These are phyloP conservation scores for Acridotheres tristis DNA, from an alignment of 2,797 vertebrate genomes.

Conservation along the genomic window DNA sequence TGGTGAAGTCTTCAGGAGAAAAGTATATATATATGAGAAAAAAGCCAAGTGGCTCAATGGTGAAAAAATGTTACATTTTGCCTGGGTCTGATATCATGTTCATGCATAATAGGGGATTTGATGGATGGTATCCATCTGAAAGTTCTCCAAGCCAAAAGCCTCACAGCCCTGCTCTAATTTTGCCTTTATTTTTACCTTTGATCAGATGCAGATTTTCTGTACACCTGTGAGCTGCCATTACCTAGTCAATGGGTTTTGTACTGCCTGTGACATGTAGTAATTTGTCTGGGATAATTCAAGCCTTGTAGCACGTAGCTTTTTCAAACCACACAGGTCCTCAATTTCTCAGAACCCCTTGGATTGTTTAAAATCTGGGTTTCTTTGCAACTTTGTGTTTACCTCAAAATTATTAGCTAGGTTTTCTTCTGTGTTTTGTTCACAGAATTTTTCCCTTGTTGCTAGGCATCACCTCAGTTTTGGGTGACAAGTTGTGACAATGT, in stretches of 20 bases:
- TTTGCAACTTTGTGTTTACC: neutral
- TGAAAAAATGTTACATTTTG: conserved; percentile 44
- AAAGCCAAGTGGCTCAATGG: neutral
- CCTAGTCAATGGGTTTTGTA: neutral
- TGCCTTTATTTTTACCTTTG: conserved; percentile 41
- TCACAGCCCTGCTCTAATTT: conserved; percentile 40
- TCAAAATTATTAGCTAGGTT: neutral
- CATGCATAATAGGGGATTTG: neutral
- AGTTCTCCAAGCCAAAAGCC: neutral
- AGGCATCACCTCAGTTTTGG: neutral
- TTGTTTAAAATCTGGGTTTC: neutral
- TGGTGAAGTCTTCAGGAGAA: neutral
- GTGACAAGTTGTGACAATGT: neutral
- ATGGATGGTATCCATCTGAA: conserved; percentile 28
- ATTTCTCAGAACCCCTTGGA: neutral
- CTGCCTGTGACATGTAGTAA: neutral
- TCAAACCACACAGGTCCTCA: neutral
- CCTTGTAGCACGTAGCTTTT: neutral
- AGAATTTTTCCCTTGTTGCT: neutral
- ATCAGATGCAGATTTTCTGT: conserved; percentile 34
- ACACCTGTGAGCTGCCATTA: neutral
- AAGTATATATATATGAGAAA: neutral
- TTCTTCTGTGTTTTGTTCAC: neutral
- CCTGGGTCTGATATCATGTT: neutral
- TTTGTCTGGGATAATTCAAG: neutral